Base-by-base conservation (phyloP, 2,113 vertebrate species). In the Reinhardtius hippoglossoides region DNA sequence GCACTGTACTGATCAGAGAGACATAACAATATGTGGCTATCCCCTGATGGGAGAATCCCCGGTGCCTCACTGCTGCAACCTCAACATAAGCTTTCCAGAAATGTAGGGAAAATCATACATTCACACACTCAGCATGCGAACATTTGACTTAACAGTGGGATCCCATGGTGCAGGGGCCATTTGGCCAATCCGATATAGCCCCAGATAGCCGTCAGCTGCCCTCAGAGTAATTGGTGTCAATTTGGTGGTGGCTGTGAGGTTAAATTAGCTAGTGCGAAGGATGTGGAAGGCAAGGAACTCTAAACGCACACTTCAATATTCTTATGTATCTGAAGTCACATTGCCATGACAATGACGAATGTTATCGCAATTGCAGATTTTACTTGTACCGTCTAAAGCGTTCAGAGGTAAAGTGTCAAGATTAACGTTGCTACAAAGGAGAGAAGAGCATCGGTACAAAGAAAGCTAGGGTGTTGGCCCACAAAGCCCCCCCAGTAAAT, bases 401-500 rank as follows among this genome's bases (percentile, higher is more conserved):
- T 65, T 70, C 59, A 72, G 67, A 42, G 54, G 37, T 40, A 83
- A 21, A 20, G 63, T 75, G 83, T 63, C 80, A 76, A 78, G 80
- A 76, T 82, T 88, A 87, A 59, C 69, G 67, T 68, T 54, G 78
- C 76, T 75, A 44, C 62, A 68, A 35, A 62, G 57, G 64, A 78
- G 31, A 31, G 31, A 31, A 31, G 31, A 31, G 31, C 31, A 31
- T 31, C 6, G 6, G 31, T 31, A 31, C 71, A 83, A 80, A 73
- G 56, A 48, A 61, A 26, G 56, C 23, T 16, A 15, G 56, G 23
- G 56, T 57, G 56, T 27, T 27, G 23, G 56, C 68, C 87, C 62
- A 61, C 60, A 83, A 86, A 79, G 74, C 55, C 78, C 67, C 67
- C 46, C 59, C 65, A 77, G 81, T 83, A 92, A 93, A 93, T 93